Conservation (phyloP, 1,140 invertebrate genomes). For the Zeugodacus cucurbitae region DNA sequence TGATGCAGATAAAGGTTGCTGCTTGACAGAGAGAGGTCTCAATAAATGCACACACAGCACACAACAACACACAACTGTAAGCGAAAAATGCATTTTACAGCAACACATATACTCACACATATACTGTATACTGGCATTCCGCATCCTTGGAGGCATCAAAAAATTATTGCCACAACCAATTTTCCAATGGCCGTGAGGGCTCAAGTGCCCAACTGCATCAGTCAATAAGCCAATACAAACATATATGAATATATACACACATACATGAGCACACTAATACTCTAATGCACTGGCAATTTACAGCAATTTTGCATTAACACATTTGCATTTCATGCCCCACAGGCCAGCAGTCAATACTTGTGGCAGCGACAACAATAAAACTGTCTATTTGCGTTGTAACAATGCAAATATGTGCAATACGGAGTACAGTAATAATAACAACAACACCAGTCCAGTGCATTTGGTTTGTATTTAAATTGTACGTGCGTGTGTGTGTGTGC, state of each 20-base stretch:
- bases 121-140: not conserved
- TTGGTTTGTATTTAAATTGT: not conserved
- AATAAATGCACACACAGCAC: not conserved
- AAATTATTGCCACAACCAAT: conserved; percentile 35
- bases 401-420: not conserved
- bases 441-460: not conserved
- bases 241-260: not conserved
- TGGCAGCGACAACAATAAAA: conserved; percentile 25
- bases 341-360: conserved; percentile 37
- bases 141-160: conserved; percentile 34
- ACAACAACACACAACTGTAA: not conserved
- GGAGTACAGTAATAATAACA: not conserved
- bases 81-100: not conserved
- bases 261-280: not conserved
- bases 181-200: conserved; percentile 7
- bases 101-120: not conserved
- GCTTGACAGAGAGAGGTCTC: not conserved
- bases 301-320: conserved; percentile 32
- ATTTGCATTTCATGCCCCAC: conserved; percentile 37
- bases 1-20: not conserved
- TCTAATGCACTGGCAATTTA: conserved; percentile 35
- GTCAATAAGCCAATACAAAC: conserved; percentile 35
- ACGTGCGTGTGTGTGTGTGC: not conserved
- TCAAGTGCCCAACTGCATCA: conserved; percentile 26
- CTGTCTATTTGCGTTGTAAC: conserved; percentile 9